Percentiles rank a stretch among this genome's conserved stretches.
phyloP scores from a whole-genome alignment of 1,140 invertebrate species.

The Neodiprion pinetum region DNA sequence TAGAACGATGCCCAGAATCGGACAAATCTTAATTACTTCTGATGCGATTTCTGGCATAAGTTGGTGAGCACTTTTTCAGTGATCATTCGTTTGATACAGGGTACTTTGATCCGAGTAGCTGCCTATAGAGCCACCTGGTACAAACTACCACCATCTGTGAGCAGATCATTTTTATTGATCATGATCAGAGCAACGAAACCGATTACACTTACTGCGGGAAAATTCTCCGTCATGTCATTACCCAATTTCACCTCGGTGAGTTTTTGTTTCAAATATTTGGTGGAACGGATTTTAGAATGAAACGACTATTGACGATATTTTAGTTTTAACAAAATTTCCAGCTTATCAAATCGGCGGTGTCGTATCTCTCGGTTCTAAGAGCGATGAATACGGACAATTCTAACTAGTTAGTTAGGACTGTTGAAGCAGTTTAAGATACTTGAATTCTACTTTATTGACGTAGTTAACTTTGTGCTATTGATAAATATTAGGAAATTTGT shows the following conservation, averaged over 20 bases:
- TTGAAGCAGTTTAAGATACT: too few relatives aligned
- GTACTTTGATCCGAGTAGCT: background rate
- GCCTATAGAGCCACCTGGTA: background rate
- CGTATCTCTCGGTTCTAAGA: background rate
- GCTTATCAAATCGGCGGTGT: background rate
- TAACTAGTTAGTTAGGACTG: background rate
- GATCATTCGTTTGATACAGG: background rate
- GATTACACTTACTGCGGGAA: background rate
- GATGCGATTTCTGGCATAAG: background rate
- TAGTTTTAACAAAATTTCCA: background rate
- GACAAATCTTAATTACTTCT: background rate
- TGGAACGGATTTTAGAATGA: background rate
- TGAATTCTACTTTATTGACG: too few relatives aligned
- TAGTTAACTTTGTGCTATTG: too few relatives aligned
- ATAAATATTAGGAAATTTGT: too few relatives aligned
- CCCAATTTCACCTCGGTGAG: background rate
- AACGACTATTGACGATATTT: background rate
- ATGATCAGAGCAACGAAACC: background rate
- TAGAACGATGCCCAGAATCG: background rate
- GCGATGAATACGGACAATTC: background rate
- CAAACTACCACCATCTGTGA: background rate
- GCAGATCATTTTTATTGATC: background rate
- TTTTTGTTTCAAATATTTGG: background rate
- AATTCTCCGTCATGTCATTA: slow-evolving; percentile 5
- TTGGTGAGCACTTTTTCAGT: background rate